Conservation (phyloP, 2,797 vertebrate genomes). For the Macropus fuliginosus region DNA sequence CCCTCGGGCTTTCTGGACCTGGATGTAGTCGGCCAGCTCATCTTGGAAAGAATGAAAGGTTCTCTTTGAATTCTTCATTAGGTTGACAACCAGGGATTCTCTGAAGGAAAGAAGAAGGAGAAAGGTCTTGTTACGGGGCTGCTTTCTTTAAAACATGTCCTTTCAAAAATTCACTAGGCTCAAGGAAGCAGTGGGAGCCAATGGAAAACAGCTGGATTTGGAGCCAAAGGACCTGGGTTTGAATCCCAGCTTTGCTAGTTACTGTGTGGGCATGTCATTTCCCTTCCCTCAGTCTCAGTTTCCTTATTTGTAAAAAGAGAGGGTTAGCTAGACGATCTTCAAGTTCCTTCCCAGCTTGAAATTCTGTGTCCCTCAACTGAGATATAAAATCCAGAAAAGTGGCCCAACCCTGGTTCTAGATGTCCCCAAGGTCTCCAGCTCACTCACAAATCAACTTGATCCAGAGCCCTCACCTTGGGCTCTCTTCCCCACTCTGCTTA, state of each 20-base stretch:
- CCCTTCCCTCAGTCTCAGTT: not conserved
- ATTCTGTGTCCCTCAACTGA: not conserved
- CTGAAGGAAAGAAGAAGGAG: constrained; percentile 82
- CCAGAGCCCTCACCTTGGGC: not conserved
- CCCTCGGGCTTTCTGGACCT: constrained; percentile 89
- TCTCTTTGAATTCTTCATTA: constrained; percentile 88
- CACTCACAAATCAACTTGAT: not conserved
- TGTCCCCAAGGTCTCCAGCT: not conserved
- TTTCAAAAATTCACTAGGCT: constrained; percentile 15
- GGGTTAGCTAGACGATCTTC: not conserved
- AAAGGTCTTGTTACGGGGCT: constrained; percentile 63
- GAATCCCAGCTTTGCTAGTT: not conserved
- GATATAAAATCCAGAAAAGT: not conserved
- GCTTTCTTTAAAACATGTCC: constrained; percentile 54
- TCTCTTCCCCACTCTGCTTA: not conserved
- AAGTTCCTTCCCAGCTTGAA: not conserved
- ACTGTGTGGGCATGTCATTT: not conserved
- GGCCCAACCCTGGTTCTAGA: not conserved
- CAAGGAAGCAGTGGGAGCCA: not conserved
- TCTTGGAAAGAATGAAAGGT: constrained; percentile 89
- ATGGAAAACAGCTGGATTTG: not conserved
- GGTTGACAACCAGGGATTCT: constrained; percentile 85
- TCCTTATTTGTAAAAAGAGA: not conserved
- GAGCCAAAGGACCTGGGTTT: not conserved
- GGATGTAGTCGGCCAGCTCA: constrained; percentile 90